These are phyloP conservation scores for Tridacna gigas DNA, from an alignment of 2,888 invertebrate genomes.

Conservation along the genomic window DNA sequence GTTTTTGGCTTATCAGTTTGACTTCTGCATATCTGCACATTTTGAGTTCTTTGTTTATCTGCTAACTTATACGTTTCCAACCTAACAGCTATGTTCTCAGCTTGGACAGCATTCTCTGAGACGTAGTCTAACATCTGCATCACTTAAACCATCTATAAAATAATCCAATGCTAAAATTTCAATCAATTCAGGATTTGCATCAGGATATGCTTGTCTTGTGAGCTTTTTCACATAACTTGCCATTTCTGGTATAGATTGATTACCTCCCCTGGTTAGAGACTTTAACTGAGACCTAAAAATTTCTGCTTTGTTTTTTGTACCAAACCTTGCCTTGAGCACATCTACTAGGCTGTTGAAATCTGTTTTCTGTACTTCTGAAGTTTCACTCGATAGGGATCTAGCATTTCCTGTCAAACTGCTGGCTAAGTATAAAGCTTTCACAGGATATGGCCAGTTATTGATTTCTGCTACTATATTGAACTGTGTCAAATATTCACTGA, in stretches of 20 bases:
- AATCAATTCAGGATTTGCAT: no score
- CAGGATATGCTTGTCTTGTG: slow-evolving; percentile 52
- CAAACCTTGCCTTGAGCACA: slow-evolving; percentile 51
- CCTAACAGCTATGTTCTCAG: slow-evolving; percentile 42
- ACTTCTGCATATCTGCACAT: neutral
- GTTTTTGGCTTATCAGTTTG: neutral
- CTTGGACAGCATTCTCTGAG: no score
- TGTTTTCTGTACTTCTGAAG: slow-evolving; percentile 22
- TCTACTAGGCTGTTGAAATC: slow-evolving; percentile 43
- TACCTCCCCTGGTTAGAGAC: slow-evolving; percentile 24
- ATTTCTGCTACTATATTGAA: no score
- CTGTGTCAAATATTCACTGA: no score
- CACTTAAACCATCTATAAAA: no score
- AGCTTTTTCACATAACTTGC: slow-evolving; percentile 51
- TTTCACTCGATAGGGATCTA: slow-evolving; percentile 48
- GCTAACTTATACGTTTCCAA: slow-evolving; percentile 46
- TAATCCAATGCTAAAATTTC: no score
- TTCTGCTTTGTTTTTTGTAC: slow-evolving; percentile 45
- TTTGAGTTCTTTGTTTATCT: no score
- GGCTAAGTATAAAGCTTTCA: slow-evolving; percentile 51
- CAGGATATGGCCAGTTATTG: slow-evolving; percentile 84
- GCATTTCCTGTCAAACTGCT: no score
- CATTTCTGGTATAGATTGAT: no score
- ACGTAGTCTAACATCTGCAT: no score
- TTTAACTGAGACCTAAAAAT: slow-evolving; percentile 51